These are phyloP conservation scores for Jacana jacana DNA, from an alignment of 2,113 vertebrate genomes.

Conservation along the genomic window DNA sequence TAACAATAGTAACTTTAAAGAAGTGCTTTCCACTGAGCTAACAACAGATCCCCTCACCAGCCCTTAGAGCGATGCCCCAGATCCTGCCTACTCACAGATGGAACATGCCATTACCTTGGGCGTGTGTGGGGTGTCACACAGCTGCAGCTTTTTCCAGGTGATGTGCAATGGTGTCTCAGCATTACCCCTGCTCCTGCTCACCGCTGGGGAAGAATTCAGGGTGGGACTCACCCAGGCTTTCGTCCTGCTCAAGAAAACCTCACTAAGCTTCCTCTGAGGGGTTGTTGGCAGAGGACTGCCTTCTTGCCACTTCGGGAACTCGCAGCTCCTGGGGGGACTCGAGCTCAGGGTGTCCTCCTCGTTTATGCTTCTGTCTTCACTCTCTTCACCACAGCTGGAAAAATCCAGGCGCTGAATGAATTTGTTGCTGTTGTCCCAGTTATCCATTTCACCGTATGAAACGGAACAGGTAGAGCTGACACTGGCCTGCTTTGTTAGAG, in stretches of 20 bases:
- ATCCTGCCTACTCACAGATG: neutral
- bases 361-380: constrained; percentile 39
- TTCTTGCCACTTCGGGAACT: neutral
- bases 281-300: constrained; percentile 3
- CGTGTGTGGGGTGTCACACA: constrained; percentile 82
- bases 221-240: constrained; percentile 16
- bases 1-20: neutral
- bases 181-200: neutral
- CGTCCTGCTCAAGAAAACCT: neutral
- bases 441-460: constrained; percentile 56
- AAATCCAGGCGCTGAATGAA: constrained; percentile 81
- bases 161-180: constrained; percentile 77
- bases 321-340: neutral
- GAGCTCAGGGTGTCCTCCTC: neutral
- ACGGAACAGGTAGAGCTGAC: neutral
- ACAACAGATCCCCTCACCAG: neutral
- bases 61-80: rapidly evolving
- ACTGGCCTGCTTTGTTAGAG: neutral
- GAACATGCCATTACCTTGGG: constrained; percentile 80
- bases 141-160: constrained; percentile 79
- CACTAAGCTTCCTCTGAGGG: neutral
- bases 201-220: neutral
- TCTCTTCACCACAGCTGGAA: constrained; percentile 82
- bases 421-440: constrained; percentile 27
- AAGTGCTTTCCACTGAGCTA: neutral